A percentile compares a stretch with the other conserved stretches of the same genome.
These are phyloP conservation scores for Geotrypetes seraphini DNA, from an alignment of 2,797 vertebrate species.

Conservation along the genomic window DNA sequence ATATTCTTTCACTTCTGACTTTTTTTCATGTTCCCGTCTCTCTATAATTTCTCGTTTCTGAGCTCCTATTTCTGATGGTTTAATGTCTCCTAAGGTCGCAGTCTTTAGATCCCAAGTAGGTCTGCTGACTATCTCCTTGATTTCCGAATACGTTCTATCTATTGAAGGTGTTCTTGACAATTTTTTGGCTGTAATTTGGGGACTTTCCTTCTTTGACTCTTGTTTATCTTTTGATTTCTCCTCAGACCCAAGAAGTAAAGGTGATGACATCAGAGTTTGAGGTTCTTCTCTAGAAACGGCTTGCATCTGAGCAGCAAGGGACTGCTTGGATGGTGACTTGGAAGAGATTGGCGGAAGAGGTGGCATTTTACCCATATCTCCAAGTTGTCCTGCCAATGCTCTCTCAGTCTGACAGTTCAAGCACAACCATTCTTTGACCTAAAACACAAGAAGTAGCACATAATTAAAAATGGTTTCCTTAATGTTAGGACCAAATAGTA, in stretches of 20 bases:
- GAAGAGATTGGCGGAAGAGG: conserved; percentile 29
- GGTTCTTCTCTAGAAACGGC: conserved; percentile 21
- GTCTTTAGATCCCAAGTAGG: too few relatives aligned
- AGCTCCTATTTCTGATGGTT: too few relatives aligned
- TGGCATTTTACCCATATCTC: conserved; percentile 56
- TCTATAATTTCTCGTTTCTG: not conserved
- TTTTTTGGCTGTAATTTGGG: conserved; percentile 24
- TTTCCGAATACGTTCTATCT: too few relatives aligned
- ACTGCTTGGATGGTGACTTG: conserved; percentile 29
- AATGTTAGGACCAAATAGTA: too few relatives aligned
- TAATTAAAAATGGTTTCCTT: too few relatives aligned
- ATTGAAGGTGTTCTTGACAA: conserved; percentile 15
- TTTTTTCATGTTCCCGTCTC: too few relatives aligned
- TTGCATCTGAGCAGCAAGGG: too few relatives aligned
- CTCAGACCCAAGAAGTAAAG: conserved; percentile 8
- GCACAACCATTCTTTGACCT: conserved; percentile 93
- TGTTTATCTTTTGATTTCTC: conserved; percentile 31
- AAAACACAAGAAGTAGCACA: conserved; percentile 33
- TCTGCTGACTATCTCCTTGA: too few relatives aligned
- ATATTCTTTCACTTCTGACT: too few relatives aligned
- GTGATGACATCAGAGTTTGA: conserved; percentile 39
- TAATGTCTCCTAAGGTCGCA: too few relatives aligned
- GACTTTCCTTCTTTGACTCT: conserved; percentile 9
- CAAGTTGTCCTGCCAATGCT: conserved; percentile 78
- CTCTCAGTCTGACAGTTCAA: conserved; percentile 93